Evolutionary conservation across 2,797 vertebrate genomes (phyloP).

Genomic region (Onychomys leucogaster): DNA sequence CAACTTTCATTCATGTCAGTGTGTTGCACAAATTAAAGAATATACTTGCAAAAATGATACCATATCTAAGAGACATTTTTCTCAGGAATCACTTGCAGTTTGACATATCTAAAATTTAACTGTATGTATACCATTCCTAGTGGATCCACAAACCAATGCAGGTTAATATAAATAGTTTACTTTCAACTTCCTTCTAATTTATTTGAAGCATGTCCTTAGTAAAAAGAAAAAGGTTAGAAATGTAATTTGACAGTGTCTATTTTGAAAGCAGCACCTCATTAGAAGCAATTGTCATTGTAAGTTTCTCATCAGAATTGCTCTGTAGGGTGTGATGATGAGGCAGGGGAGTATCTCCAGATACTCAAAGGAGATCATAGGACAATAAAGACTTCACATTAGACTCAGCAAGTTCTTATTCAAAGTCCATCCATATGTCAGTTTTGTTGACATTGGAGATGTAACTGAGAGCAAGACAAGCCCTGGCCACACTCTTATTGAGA

Average conservation of each 20-base stretch:
- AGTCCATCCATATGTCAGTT: background rate
- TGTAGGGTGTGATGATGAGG: background rate
- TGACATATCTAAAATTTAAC: constrained; percentile 10
- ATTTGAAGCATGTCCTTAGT: background rate
- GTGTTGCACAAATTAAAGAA: background rate
- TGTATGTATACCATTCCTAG: background rate
- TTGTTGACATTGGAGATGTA: background rate
- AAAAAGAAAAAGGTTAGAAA: background rate
- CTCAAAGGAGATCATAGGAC: background rate
- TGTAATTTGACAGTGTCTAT: background rate
- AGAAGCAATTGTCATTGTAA: background rate
- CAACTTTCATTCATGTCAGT: background rate
- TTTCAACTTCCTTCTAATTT: background rate
- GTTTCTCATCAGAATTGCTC: background rate
- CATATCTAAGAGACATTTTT: background rate
- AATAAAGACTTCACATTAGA: background rate
- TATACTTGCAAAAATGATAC: background rate
- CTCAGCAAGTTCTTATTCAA: constrained; percentile 7
- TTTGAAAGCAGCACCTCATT: background rate
- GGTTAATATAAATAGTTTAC: background rate
- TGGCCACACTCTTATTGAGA: background rate
- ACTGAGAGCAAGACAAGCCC: background rate
- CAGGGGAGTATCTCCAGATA: background rate
- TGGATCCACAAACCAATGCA: background rate
- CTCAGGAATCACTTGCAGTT: background rate